A percentile compares a stretch with the other conserved stretches of the same genome.
Evolutionary conservation across 92 coral and sea anemone genomes (phyloP).

Genomic region (Micromussa lordhowensis): DNA sequence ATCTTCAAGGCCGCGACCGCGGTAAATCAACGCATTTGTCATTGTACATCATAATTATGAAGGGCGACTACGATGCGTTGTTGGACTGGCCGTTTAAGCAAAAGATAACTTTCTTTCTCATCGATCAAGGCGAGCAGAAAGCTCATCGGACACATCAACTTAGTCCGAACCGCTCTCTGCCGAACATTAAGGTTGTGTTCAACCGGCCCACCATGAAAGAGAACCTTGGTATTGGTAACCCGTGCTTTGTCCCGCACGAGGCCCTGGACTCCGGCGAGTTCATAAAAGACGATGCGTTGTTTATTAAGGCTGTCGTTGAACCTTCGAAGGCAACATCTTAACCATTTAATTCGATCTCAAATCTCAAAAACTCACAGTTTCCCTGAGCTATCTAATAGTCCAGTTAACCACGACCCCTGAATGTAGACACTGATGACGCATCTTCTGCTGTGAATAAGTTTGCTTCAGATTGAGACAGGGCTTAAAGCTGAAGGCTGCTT

Average conservation of each 20-base stretch:
- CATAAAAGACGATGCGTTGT: slow-evolving; percentile 89
- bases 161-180: slow-evolving; percentile 96
- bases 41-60: slow-evolving; percentile 95
- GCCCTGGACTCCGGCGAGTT: slow-evolving; percentile 83
- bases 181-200: slow-evolving; percentile 97
- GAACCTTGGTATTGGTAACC: slow-evolving; percentile 98
- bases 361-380: too few species aligned
- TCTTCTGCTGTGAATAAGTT: too few species aligned
- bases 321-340: slow-evolving; percentile 53
- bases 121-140: slow-evolving; percentile 91
- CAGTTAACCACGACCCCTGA: too few species aligned
- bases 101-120: slow-evolving; percentile 91
- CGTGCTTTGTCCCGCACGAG: slow-evolving; percentile 97
- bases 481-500: too few species aligned
- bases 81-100: slow-evolving; percentile 99
- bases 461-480: too few species aligned
- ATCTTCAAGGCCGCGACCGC: slow-evolving; percentile 95
- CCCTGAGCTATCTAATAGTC: too few species aligned
- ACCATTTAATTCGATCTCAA: not conserved
- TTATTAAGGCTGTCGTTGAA: slow-evolving; percentile 89
- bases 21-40: slow-evolving; percentile 95
- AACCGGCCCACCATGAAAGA: slow-evolving; percentile 92
- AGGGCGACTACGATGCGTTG: slow-evolving; percentile 92
- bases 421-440: too few species aligned
- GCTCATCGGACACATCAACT: slow-evolving; percentile 92